Percentiles rank a stretch among this genome's conserved stretches.
Evolutionary conservation across 2,797 vertebrate species (phyloP).

Genomic region (Chromis chromis): DNA sequence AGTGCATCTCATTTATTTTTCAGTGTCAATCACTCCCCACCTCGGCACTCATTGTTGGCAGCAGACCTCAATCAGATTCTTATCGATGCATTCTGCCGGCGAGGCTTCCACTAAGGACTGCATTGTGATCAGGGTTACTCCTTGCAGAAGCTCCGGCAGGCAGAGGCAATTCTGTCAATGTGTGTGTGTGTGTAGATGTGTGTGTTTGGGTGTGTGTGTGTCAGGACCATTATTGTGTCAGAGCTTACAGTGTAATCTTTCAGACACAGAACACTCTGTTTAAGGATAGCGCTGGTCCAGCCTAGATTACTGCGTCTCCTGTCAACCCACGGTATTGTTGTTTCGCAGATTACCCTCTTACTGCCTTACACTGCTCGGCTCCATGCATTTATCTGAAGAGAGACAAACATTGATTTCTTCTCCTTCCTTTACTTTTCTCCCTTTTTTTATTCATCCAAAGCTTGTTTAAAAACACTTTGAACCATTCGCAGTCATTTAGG

Average conservation of each 20-base stretch:
- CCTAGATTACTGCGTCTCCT: conserved; percentile 76
- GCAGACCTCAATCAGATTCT: conserved; percentile 68
- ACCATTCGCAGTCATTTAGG: conserved; percentile 58
- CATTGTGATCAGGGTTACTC: conserved; percentile 50
- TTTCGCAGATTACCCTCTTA: conserved; percentile 78
- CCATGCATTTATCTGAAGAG: conserved; percentile 73
- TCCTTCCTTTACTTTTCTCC: conserved; percentile 52
- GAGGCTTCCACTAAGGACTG: conserved; percentile 37
- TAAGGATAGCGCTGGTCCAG: conserved; percentile 72
- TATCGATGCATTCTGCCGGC: conserved; percentile 62
- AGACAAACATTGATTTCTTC: conserved; percentile 78
- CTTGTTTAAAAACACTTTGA: conserved; percentile 49
- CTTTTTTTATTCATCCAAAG: conserved; percentile 61
- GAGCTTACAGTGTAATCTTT: conserved; percentile 77
- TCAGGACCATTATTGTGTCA: conserved; percentile 73
- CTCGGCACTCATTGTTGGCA: conserved; percentile 58
- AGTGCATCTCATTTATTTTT: conserved; percentile 49
- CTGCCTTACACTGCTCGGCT: conserved; percentile 59
- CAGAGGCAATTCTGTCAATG: conserved; percentile 33
- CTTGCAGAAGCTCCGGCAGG: conserved; percentile 46
- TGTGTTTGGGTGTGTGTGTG: conserved; percentile 42
- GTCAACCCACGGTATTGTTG: conserved; percentile 77
- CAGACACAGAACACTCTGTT: conserved; percentile 75
- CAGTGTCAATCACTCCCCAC: conserved; percentile 43
- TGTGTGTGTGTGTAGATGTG: conserved; percentile 22